Conservation (phyloP, 2,888 invertebrate genomes). For the Xylota segnis region DNA sequence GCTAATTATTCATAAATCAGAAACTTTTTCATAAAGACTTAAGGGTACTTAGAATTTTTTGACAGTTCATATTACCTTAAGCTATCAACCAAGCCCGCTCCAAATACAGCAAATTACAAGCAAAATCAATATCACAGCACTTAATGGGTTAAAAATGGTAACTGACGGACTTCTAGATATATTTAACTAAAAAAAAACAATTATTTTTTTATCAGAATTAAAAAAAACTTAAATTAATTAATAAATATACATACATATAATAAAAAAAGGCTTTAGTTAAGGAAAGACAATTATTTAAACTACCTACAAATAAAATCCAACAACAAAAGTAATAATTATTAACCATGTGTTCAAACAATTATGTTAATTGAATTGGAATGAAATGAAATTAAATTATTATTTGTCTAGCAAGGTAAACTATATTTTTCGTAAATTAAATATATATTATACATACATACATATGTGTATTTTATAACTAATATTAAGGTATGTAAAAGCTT, state of each 20-base stretch:
- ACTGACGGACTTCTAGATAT: slow-evolving; percentile 19
- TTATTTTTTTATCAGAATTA: slow-evolving; percentile 10
- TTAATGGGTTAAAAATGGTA: slow-evolving; percentile 15
- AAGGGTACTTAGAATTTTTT: too few relatives aligned
- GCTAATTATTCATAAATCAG: too few relatives aligned
- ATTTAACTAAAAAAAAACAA: not conserved
- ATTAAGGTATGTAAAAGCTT: slow-evolving; percentile 15
- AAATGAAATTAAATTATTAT: slow-evolving; percentile 10
- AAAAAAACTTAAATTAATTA: not conserved
- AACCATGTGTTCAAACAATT: slow-evolving; percentile 48
- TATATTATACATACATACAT: not conserved
- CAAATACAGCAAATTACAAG: too few relatives aligned
- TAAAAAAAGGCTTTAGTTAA: not conserved
- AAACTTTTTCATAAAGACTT: too few relatives aligned
- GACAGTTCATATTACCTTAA: too few relatives aligned
- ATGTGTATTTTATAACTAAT: slow-evolving; percentile 3
- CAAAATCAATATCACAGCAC: not conserved
- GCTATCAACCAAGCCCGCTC: too few relatives aligned
- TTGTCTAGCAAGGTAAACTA: not conserved
- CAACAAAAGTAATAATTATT: not conserved
- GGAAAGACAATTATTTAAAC: not conserved
- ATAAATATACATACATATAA: not conserved
- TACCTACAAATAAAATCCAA: slow-evolving; percentile 14
- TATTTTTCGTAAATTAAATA: slow-evolving; percentile 12
- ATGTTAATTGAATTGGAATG: slow-evolving; percentile 46